A percentile compares a stretch with the other conserved stretches of the same genome.
phyloP scores from a whole-genome alignment of 2,888 invertebrate species.

The Cantharis nigra region DNA sequence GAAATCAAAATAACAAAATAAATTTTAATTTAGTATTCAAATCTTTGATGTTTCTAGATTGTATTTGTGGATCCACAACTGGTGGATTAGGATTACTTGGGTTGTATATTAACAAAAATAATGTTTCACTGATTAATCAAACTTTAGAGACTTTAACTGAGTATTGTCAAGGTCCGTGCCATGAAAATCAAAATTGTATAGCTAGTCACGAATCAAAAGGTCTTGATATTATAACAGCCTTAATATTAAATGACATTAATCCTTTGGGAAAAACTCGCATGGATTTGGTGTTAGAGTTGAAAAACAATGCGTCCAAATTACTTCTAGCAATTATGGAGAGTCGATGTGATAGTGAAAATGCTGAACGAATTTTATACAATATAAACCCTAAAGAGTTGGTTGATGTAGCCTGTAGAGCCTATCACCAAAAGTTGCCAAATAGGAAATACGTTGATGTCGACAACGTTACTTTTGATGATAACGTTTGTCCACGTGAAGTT shows the following conservation, averaged over 20 bases:
- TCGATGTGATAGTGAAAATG: constrained; percentile 83
- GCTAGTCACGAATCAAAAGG: constrained; percentile 99
- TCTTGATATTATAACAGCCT: constrained; percentile 95
- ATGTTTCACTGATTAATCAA: constrained; percentile 96
- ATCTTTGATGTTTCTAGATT: constrained; percentile 97
- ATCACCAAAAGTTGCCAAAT: constrained; percentile 84
- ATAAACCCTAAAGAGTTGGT: constrained; percentile 97
- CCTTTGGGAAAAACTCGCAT: constrained; percentile 94
- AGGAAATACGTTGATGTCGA: constrained; percentile 70
- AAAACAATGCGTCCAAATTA: constrained; percentile 98
- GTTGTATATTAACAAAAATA: constrained; percentile 96
- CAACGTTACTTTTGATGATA: constrained; percentile 71
- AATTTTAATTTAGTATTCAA: constrained; percentile 97
- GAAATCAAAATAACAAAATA: constrained; percentile 95
- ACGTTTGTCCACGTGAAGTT: constrained; percentile 92
- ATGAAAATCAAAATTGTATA: constrained; percentile 98
- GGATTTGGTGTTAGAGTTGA: constrained; percentile 95
- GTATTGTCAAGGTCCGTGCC: constrained; percentile 98
- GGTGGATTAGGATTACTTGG: constrained; percentile 97
- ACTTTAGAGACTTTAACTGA: constrained; percentile 97
- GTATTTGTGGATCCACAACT: constrained; percentile 98
- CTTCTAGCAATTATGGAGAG: constrained; percentile 98
- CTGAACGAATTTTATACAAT: constrained; percentile 94
- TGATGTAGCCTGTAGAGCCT: constrained; percentile 92
- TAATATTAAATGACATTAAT: constrained; percentile 97